Conservation (phyloP, 1,140 invertebrate species). For the Trichoplusia ni region DNA sequence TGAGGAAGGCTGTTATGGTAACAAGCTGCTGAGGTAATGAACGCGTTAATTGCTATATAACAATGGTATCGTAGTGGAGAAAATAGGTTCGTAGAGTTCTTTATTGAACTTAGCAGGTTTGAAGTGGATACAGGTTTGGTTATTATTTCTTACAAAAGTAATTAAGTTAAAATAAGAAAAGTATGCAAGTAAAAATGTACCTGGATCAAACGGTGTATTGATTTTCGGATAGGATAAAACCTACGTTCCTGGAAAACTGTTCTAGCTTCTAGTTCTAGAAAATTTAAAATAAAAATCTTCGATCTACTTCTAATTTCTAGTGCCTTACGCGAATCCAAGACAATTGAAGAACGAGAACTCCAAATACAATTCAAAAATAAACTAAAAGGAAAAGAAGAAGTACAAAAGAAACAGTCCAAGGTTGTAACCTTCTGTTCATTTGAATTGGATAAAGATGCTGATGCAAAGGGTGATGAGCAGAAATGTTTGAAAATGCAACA, state of each 20-base stretch:
- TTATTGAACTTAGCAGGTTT: no score
- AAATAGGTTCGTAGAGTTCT: no score
- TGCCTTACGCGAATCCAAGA: constrained; percentile 56
- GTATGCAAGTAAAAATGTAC: no score
- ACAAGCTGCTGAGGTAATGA: constrained; percentile 52
- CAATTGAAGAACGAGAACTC: constrained; percentile 55
- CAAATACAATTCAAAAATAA: constrained; percentile 56
- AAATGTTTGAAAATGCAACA: constrained; percentile 25
- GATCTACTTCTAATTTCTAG: constrained; percentile 34
- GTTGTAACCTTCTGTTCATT: constrained; percentile 29
- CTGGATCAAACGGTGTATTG: no score
- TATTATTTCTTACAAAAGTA: no score
- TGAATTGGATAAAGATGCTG: constrained; percentile 34
- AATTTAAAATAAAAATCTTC: no score
- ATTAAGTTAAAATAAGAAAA: no score
- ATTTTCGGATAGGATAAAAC: no score
- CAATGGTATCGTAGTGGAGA: background rate
- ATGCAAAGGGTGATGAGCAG: constrained; percentile 36
- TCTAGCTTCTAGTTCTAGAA: no score
- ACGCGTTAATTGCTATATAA: no score
- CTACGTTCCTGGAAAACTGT: no score
- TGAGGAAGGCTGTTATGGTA: constrained; percentile 55
- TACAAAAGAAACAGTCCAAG: constrained; percentile 34
- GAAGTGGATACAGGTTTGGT: no score
- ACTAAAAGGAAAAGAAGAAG: constrained; percentile 33